Base-by-base conservation (phyloP, 2,888 invertebrate species). In the Pomacea canaliculata region DNA sequence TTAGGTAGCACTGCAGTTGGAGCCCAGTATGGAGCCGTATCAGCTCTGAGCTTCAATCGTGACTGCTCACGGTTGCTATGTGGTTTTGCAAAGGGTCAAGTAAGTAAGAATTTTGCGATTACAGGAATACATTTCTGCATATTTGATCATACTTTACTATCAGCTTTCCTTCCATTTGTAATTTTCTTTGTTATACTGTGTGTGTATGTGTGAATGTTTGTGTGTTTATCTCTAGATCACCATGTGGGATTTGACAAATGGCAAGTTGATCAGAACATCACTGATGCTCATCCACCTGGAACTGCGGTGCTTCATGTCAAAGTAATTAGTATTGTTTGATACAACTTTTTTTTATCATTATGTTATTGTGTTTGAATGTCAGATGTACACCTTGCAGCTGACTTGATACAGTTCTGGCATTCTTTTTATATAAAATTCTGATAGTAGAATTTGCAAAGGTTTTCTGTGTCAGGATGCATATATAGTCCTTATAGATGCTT, bases 1-100 rank as follows among this genome's bases (percentile, higher is more conserved):
- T 92, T 94, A 83, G 94, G 94, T 81, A 90, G 89, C 70, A 89
- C 90, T 67, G 90, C 89, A 46, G 95, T 96, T 0, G 94, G 96
- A 18, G 94, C 96, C 10, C 94, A 96, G 83, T 91, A 91, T 82
- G 93, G 93, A 4, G 91, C 93, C 19, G 93, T 93, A 13, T 93
- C 93, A 12, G 91, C 92, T 67, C 91, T 98, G 80, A 94, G 96
- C 60, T 96, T 97, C 86, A 98, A 97, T 92, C 93, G 94, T 76
- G 97, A 97, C 85, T 95, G 96, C 76, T 95, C 95, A 10, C 93
- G 98, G 80, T 92, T 99, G 59, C 92, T 99, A 46, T 95, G 95
- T 70, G 96, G 95, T 37, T 93, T 93, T 89, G 94, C 94, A 73
- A 94, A 96, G 80, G 98, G 98, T 46, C 93, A 90, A 86, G 91